A percentile compares a stretch with the other conserved stretches of the same genome.
phyloP scores from a whole-genome alignment of 2,797 vertebrate species.

The Vireo griseus region DNA sequence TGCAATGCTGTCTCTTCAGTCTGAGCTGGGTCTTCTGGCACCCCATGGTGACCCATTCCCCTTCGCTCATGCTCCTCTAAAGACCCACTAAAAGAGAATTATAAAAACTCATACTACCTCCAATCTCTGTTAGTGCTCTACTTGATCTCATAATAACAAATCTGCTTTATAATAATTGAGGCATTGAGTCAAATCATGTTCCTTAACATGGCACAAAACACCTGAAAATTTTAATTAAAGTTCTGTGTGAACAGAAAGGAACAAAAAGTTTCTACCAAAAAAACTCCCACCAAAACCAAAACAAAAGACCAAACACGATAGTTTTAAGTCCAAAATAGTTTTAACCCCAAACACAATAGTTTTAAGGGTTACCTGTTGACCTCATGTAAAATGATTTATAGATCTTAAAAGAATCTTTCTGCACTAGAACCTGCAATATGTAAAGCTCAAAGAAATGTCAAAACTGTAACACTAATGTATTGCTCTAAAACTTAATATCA shows the following conservation, averaged over 20 bases:
- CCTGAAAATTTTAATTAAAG: background rate
- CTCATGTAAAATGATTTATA: background rate
- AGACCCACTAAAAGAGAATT: background rate
- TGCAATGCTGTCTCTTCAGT: background rate
- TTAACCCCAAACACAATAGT: background rate
- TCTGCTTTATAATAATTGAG: background rate
- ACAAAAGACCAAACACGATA: background rate
- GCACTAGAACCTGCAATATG: background rate
- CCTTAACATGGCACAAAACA: background rate
- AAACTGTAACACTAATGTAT: background rate
- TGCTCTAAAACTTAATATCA: background rate
- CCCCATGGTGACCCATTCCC: background rate
- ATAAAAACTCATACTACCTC: background rate
- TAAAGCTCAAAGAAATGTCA: conserved; percentile 15
- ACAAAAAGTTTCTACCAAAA: background rate
- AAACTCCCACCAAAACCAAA: background rate
- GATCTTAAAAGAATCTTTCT: background rate
- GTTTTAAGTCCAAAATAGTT: background rate
- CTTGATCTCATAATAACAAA: background rate
- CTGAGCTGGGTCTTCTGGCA: background rate
- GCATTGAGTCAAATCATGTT: background rate
- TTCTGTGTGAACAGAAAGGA: background rate
- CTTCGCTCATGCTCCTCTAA: background rate
- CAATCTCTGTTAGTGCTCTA: background rate
- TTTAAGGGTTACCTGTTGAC: background rate